Evolutionary conservation across 2,888 invertebrate genomes (phyloP), one percentile per base, ranked within the genome.

Genomic region (Orgyia antiqua): DNA sequence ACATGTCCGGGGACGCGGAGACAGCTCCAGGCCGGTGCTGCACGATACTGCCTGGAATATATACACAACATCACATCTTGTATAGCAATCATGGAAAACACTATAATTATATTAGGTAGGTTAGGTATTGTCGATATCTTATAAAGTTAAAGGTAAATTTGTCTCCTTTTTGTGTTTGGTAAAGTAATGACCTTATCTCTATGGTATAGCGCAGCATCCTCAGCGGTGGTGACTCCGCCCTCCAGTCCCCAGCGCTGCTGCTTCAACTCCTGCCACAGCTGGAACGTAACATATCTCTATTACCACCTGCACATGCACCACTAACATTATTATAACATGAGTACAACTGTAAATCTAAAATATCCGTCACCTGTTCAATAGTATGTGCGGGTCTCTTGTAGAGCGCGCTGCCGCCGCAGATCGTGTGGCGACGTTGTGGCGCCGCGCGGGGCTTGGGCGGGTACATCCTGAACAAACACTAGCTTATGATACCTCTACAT

Each of bases 361-460:
- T n/a, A n/a, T n/a, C n/a, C n/a, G n/a, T n/a, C n/a, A 92, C 90
- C 84, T 93, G 91, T 58, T 94, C 92, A 34, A 93, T 88, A 56
- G 90, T 87, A 48, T 90, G 87, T 38, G 89, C 88, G 33, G 91
- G 89, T 15, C 89, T 39, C 54, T 88, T 88, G 43, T 88, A 86
- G 8, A 88, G 88, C n/a, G 93, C 92, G 46, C 90, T 91, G 33
- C 91, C 93, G 9, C 97, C 96, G 52, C 96, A 93, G 45, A 97
- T 94, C 1, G 96, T 95, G 51, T 97, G 95, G 10, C 97, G 88
- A 7, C 97, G 89, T 10, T 59, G 65, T 29, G 50, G 51, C 20
- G 40, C 37, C 24, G 91, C 88, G 35, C 93, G 88, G 5, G 95
- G 94, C 70, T 93, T 93, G 2, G 92, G 89, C 28, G 92, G 90